Percentiles rank a stretch among this genome's conserved stretches.
phyloP scores from a whole-genome alignment of 2,888 invertebrate genomes.

The Mantis religiosa region DNA sequence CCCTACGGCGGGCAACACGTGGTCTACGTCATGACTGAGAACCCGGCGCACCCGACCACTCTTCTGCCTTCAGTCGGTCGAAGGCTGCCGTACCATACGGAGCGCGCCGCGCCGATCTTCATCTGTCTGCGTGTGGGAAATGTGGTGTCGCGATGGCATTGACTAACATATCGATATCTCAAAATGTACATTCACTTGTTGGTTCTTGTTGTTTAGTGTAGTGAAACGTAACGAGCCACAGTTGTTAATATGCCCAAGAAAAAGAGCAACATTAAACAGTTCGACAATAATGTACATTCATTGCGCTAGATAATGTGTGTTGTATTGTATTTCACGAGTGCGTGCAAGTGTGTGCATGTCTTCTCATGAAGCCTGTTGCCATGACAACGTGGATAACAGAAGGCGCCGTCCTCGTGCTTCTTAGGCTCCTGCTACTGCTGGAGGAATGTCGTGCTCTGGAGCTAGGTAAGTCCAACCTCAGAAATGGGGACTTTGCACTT shows the following conservation, averaged over 20 bases:
- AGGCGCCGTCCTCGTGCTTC: background rate
- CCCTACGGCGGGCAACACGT: background rate
- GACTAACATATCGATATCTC: background rate
- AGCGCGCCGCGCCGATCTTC: too few relatives aligned
- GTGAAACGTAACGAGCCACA: background rate
- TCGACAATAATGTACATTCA: background rate
- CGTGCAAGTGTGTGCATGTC: conserved; percentile 19
- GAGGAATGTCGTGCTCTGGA: conserved; percentile 14
- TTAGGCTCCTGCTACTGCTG: conserved; percentile 11
- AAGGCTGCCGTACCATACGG: background rate
- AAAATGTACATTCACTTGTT: background rate
- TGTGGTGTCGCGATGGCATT: background rate
- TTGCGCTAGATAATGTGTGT: background rate
- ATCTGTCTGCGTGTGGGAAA: background rate
- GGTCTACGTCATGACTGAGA: background rate
- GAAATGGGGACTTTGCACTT: background rate
- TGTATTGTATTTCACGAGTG: background rate
- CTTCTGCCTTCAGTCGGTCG: background rate
- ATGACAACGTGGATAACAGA: conserved; percentile 22
- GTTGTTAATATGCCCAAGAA: background rate
- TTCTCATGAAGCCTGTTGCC: conserved; percentile 27
- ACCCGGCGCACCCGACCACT: background rate
- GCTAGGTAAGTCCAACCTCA: conserved; percentile 15
- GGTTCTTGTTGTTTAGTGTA: background rate
- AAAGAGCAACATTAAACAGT: background rate